Evolutionary conservation across 2,888 invertebrate genomes (phyloP), one percentile per base, ranked within the genome.

Genomic region (Acholoe squamosa): DNA sequence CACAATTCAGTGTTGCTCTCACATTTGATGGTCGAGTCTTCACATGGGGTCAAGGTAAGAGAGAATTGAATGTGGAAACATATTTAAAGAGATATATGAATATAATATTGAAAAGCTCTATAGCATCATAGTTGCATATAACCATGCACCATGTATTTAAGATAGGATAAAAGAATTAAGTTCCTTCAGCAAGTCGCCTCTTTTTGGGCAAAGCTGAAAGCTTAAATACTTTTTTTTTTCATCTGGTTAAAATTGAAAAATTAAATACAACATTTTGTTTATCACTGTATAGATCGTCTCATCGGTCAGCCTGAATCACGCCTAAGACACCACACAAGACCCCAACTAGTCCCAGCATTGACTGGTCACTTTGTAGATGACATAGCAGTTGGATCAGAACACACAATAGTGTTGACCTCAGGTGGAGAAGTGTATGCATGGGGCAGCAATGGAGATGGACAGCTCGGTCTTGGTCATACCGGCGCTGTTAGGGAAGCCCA

Each of bases 391-490:
- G 97, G 97, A 0, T 96, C 97, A 0, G 97, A 97, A 92, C 97
- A 97, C 94, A 96, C 96, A 0, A 94, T 97, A 22, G 97, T 96
- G 33, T 95, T 97, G 51, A 96, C 97, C 7, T 94, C 95, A n/a
- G 96, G 96, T 90, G 97, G 97, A 10, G 96, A 97, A 93, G 97
- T 97, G 0, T 97, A 96, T 94, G 97, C 96, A 0, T 97, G 97
- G 97, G 97, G 97, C n/a, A 96, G 96, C 95, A 97, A 97, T 94
- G 96, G 96, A 67, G 97, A 97, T 93, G 97, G 97, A 7, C 97
- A 97, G 93, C 95, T 97, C 1, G 97, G 97, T 0, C 94, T 97
- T 0, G 96, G 97, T 0, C 97, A 97, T 93, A 96, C 96, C 0
- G 94, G 89, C n/a, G 95, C 96, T 31, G 96, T 97, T 0, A 95